These are phyloP conservation scores for Cephus nigrinus DNA, from an alignment of 2,888 invertebrate species.

Conservation along the genomic window DNA sequence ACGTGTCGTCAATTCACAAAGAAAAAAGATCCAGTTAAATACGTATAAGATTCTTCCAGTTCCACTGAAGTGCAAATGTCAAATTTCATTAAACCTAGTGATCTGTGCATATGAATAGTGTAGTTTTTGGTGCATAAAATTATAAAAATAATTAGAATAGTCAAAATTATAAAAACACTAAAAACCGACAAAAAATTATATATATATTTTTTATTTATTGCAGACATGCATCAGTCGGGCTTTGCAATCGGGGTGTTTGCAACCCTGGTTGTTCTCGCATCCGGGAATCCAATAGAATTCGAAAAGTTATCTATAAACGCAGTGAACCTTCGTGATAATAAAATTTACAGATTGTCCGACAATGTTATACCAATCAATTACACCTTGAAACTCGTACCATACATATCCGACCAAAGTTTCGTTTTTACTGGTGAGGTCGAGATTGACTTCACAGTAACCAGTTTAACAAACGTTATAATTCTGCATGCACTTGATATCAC, in stretches of 20 bases:
- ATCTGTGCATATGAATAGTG: not conserved
- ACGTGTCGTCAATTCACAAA: not conserved
- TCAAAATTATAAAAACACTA: not conserved
- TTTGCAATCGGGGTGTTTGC: not conserved
- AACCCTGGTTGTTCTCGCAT: not conserved
- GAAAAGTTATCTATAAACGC: not conserved
- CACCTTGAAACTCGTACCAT: not conserved
- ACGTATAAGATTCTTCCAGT: not conserved
- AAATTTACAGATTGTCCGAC: slow-evolving; percentile 3
- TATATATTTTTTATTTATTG: not conserved
- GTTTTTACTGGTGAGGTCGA: slow-evolving; percentile 7
- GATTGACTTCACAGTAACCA: slow-evolving; percentile 1
- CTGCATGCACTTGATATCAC: not conserved
- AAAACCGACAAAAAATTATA: not conserved
- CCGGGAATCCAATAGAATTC: not conserved
- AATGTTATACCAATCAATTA: slow-evolving; percentile 1
- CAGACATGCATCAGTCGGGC: not conserved
- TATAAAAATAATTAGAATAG: too few species aligned
- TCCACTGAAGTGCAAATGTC: not conserved
- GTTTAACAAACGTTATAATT: not conserved
- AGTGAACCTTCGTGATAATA: not conserved
- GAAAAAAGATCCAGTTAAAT: not conserved
- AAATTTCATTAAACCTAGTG: not conserved
- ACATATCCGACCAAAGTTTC: not conserved
- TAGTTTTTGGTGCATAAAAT: not conserved